Evolutionary conservation across 2,888 invertebrate genomes (phyloP).

Genomic region (Hermaeophaga mercurialis): DNA sequence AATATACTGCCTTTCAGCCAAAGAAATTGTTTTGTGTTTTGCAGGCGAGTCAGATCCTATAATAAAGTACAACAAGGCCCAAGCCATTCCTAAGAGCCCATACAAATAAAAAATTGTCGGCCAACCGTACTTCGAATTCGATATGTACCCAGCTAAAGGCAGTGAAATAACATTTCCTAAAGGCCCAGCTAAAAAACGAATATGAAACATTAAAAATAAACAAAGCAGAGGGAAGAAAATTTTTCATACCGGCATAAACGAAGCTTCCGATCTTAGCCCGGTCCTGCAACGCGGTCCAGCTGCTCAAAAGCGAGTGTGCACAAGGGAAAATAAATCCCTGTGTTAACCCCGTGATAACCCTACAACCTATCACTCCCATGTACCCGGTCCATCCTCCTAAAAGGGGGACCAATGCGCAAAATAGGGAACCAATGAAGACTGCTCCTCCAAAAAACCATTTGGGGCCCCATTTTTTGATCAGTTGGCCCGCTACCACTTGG

Average conservation of each 20-base stretch:
- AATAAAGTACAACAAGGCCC: constrained; percentile 66
- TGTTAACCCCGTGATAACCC: constrained; percentile 48
- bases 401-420: constrained; percentile 65
- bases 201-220: too few species aligned
- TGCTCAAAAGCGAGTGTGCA: constrained; percentile 72
- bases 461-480: constrained; percentile 77
- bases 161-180: constrained; percentile 82
- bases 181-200: constrained; percentile 52
- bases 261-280: constrained; percentile 71
- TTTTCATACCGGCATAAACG: constrained; percentile 65
- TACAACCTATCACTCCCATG: constrained; percentile 38
- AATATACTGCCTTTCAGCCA: constrained; percentile 70
- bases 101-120: constrained; percentile 78
- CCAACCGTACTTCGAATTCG: constrained; percentile 75
- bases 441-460: constrained; percentile 65
- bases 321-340: constrained; percentile 75
- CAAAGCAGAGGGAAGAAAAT: not conserved
- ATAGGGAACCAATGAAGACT: constrained; percentile 65
- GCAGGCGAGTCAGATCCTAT: constrained; percentile 72
- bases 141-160: constrained; percentile 72
- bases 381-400: constrained; percentile 35
- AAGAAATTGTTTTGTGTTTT: constrained; percentile 64
- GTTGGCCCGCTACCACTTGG: constrained; percentile 72
- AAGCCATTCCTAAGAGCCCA: constrained; percentile 66
- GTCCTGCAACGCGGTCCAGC: constrained; percentile 75